Base-by-base conservation (phyloP, 1,140 invertebrate species). In the Phymastichus coffea region DNA sequence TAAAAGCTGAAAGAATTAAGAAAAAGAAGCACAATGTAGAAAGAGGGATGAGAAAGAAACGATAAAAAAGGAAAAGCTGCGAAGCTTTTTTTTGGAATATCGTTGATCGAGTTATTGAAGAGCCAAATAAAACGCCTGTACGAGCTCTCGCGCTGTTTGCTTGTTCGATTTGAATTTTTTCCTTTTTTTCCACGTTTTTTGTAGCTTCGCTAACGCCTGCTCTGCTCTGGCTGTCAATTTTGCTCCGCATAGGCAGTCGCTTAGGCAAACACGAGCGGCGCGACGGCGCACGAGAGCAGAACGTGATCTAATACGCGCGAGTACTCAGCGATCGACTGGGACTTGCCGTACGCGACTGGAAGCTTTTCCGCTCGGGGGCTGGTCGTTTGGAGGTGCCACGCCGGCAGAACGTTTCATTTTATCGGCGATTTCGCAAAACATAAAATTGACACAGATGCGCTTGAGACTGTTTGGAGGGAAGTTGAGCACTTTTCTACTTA, bases 341-440 rank as follows among this genome's bases (percentile, higher is more conserved):
- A n/a, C n/a, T n/a, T n/a, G n/a, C n/a, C n/a, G n/a, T n/a, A n/a
- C n/a, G n/a, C n/a, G n/a, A n/a, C n/a, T n/a, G n/a, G n/a, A n/a
- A n/a, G n/a, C n/a, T n/a, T n/a, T n/a, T n/a, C n/a, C n/a, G n/a
- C n/a, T n/a, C n/a, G n/a, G 20, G 2, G 8, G n/a, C 25, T 19
- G 4, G 35, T 35, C 30, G 15, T 19, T 47, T 9, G 4, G 4
- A 20, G 25, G 25, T n/a, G n/a, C n/a, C n/a, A n/a, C n/a, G 14
- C 37, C 8, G 19, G 15, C 26, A 40, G 35, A 22, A 26, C 7
- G 44, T 55, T 44, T 44, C 40, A 33, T 44, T 55, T 55, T 55
- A 44, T 55, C 41, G 52, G 40, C 19, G 26, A 44, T 55, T 55
- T 55, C 40, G 17, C 38, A 41, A 53, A 53, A 53, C 25, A 25